Evolutionary conservation across 2,888 invertebrate species (phyloP).

Genomic region (Dendrolimus pini): DNA sequence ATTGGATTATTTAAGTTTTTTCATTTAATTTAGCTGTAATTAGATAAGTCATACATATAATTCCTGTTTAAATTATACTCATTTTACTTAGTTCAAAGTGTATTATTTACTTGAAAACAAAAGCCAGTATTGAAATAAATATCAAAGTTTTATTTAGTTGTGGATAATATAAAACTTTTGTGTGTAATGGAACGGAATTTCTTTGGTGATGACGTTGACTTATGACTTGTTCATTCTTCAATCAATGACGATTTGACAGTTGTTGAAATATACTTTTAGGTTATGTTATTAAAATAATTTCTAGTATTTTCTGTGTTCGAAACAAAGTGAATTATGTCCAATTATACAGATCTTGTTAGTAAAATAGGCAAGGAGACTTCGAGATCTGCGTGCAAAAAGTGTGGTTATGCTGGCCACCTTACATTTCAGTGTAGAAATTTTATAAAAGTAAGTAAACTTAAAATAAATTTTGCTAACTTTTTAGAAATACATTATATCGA

Average conservation of each 20-base stretch:
- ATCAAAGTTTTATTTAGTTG: too few relatives aligned
- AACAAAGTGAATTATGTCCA: constrained; percentile 36
- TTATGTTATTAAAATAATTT: constrained; percentile 5
- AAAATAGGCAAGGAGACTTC: constrained; percentile 82
- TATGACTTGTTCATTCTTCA: too few relatives aligned
- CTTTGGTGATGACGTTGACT: too few relatives aligned
- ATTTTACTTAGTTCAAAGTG: too few relatives aligned
- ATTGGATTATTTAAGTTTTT: constrained; percentile 8
- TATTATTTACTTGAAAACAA: too few relatives aligned
- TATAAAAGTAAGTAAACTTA: constrained; percentile 79
- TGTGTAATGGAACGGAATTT: too few relatives aligned
- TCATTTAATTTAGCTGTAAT: constrained; percentile 1
- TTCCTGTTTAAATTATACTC: too few relatives aligned
- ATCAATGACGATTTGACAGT: too few relatives aligned
- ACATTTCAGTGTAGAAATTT: constrained; percentile 98
- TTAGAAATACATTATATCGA: not conserved
- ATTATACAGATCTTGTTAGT: constrained; percentile 54
- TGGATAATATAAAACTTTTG: too few relatives aligned
- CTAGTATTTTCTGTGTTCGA: constrained; percentile 3
- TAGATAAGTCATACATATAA: too few relatives aligned
- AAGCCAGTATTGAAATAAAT: too few relatives aligned
- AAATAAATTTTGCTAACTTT: not conserved
- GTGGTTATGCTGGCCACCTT: constrained; percentile 96
- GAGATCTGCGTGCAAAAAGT: constrained; percentile 94
- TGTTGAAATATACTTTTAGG: too few relatives aligned